Percentiles rank a stretch among this genome's conserved stretches.
These are phyloP conservation scores for Dexiosoma caninum DNA, from an alignment of 2,888 invertebrate genomes.

Conservation along the genomic window DNA sequence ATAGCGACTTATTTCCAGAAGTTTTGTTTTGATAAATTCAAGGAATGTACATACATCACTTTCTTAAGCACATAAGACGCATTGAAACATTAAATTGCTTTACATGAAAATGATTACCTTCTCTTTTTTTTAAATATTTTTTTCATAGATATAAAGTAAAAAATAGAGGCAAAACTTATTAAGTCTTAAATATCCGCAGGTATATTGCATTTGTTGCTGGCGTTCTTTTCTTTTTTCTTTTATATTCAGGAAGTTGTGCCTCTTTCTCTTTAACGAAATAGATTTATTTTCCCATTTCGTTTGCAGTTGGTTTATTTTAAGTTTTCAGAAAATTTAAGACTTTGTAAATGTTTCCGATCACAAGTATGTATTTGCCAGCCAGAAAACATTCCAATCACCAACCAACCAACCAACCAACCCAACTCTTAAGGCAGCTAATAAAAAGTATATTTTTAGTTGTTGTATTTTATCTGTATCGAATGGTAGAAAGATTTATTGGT, in stretches of 20 bases:
- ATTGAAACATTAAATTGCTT: background rate
- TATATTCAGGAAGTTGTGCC: constrained; percentile 45
- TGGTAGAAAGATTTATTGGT: constrained; percentile 62
- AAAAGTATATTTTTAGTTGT: constrained; percentile 43
- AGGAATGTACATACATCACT: too few relatives aligned
- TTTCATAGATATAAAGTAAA: background rate
- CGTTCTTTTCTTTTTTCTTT: background rate
- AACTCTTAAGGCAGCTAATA: constrained; percentile 51
- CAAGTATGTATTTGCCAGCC: constrained; percentile 24
- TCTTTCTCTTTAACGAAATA: constrained; percentile 22
- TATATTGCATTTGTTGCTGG: constrained; percentile 10
- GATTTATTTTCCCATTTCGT: constrained; percentile 21
- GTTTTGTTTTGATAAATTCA: too few relatives aligned
- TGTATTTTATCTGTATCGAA: constrained; percentile 63
- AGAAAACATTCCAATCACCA: constrained; percentile 21
- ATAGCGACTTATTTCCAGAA: too few relatives aligned
- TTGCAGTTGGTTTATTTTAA: constrained; percentile 15
- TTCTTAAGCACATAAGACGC: background rate
- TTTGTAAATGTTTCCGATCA: constrained; percentile 57
- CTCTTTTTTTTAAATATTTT: too few relatives aligned
- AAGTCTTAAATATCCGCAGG: constrained; percentile 56
- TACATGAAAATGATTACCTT: background rate
- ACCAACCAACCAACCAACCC: background rate
- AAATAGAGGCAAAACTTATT: constrained; percentile 47
- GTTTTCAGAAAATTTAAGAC: constrained; percentile 38